phyloP scores from a whole-genome alignment of 2,888 invertebrate species.

The Orthonychiurus folsomi region DNA sequence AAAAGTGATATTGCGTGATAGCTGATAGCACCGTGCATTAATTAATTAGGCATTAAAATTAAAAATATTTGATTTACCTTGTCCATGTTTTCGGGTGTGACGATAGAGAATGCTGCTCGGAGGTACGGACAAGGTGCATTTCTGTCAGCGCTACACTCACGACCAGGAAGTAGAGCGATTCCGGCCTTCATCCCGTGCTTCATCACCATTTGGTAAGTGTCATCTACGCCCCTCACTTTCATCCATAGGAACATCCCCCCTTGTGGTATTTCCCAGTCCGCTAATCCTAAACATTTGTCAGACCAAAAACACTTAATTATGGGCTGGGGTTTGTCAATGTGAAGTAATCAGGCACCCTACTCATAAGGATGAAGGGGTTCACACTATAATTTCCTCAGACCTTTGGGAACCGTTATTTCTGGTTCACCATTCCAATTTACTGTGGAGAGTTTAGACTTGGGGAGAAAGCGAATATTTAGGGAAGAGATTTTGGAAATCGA shows the following conservation, averaged over 20 bases:
- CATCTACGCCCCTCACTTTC: slow-evolving; percentile 56
- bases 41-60: too few relatives aligned
- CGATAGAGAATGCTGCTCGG: slow-evolving; percentile 62
- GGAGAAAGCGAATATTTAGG: too few relatives aligned
- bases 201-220: slow-evolving; percentile 65
- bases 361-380: slow-evolving; percentile 4
- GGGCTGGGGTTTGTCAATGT: background rate
- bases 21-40: too few relatives aligned
- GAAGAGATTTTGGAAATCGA: too few relatives aligned
- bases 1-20: too few relatives aligned
- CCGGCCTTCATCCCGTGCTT: slow-evolving; percentile 58
- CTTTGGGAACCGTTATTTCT: too few relatives aligned
- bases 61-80: slow-evolving; percentile 43
- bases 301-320: too few relatives aligned
- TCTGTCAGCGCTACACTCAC: slow-evolving; percentile 59
- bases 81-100: slow-evolving; percentile 57
- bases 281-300: slow-evolving; percentile 50
- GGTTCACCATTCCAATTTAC: too few relatives aligned
- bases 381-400: too few relatives aligned
- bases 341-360: background rate
- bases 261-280: slow-evolving; percentile 57
- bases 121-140: slow-evolving; percentile 57
- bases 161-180: slow-evolving; percentile 64
- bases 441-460: too few relatives aligned
- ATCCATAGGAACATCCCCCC: slow-evolving; percentile 76